A percentile compares a stretch with the other conserved stretches of the same genome.
Evolutionary conservation across 2,113 vertebrate genomes (phyloP).

Genomic region (Columbina picui): DNA sequence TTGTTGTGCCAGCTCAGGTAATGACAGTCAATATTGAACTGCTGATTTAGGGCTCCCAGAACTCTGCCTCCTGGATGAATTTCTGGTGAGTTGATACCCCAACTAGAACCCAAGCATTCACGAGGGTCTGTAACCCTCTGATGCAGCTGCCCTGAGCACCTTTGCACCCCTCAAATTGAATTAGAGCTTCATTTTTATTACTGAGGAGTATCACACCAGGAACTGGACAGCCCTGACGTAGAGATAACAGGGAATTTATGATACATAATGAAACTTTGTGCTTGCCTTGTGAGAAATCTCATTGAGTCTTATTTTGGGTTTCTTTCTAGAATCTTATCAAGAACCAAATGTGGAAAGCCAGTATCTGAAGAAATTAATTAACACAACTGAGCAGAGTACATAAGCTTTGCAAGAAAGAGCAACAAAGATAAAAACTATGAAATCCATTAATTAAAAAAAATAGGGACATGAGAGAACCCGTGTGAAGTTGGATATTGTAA

Average conservation of each 20-base stretch:
- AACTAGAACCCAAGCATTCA: neutral
- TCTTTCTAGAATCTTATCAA: neutral
- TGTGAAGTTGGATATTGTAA: too few relatives aligned
- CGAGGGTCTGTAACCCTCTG: too few relatives aligned
- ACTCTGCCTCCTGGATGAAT: neutral
- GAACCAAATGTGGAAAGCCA: neutral
- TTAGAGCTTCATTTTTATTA: neutral
- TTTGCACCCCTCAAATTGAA: neutral
- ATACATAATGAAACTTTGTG: neutral
- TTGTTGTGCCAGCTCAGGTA: neutral
- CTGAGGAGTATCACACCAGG: neutral
- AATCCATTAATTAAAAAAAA: neutral
- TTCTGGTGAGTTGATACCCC: neutral
- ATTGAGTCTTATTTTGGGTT: neutral
- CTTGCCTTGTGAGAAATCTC: neutral
- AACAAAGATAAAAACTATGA: neutral
- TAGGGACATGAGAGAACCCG: neutral
- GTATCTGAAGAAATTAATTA: conserved; percentile 15
- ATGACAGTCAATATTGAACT: neutral
- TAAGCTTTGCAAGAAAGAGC: neutral
- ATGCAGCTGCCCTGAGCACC: neutral
- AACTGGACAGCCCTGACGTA: neutral
- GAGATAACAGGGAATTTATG: neutral
- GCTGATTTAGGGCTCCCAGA: neutral
- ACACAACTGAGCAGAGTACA: neutral